phyloP scores from a whole-genome alignment of 2,888 invertebrate genomes.

The Scelioninae gen. 1 region DNA sequence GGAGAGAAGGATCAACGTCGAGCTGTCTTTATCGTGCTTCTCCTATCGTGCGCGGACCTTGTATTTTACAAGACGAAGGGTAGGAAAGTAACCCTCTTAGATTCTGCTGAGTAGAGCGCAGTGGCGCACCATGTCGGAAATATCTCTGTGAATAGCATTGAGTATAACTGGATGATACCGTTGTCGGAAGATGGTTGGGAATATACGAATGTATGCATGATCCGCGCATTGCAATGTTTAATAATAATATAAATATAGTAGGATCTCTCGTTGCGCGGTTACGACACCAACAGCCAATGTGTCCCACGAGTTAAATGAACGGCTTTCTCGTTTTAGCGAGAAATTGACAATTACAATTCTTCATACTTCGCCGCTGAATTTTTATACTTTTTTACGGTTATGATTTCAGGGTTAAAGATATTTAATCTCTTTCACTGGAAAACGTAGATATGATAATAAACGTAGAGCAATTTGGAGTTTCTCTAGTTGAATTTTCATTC shows the following conservation, averaged over 20 bases:
- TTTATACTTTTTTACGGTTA: slow-evolving; percentile 21
- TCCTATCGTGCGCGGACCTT: slow-evolving; percentile 65
- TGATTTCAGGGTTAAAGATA: slow-evolving; percentile 6
- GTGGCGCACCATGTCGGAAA: slow-evolving; percentile 73
- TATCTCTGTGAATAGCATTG: slow-evolving; percentile 74
- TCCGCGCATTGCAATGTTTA: slow-evolving; percentile 77
- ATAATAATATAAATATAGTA: slow-evolving; percentile 79
- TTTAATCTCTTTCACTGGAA: not conserved
- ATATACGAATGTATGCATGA: slow-evolving; percentile 78
- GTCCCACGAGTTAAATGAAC: slow-evolving; percentile 72
- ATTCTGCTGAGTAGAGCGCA: slow-evolving; percentile 67
- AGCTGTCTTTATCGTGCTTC: slow-evolving; percentile 65
- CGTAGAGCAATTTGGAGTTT: too few species aligned
- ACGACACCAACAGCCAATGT: slow-evolving; percentile 72
- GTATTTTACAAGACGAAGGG: slow-evolving; percentile 69
- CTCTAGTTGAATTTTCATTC: too few species aligned
- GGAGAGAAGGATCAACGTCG: slow-evolving; percentile 57
- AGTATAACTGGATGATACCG: slow-evolving; percentile 56
- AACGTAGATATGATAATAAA: too few species aligned
- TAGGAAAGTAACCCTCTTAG: slow-evolving; percentile 69
- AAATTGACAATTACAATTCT: slow-evolving; percentile 77
- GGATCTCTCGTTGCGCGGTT: slow-evolving; percentile 44
- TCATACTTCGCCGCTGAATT: slow-evolving; percentile 13
- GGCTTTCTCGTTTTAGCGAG: slow-evolving; percentile 73
- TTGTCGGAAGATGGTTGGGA: slow-evolving; percentile 57